A percentile compares a stretch with the other conserved stretches of the same genome.
phyloP scores from a whole-genome alignment of 1,140 invertebrate species.

The Streblospio benedicti region DNA sequence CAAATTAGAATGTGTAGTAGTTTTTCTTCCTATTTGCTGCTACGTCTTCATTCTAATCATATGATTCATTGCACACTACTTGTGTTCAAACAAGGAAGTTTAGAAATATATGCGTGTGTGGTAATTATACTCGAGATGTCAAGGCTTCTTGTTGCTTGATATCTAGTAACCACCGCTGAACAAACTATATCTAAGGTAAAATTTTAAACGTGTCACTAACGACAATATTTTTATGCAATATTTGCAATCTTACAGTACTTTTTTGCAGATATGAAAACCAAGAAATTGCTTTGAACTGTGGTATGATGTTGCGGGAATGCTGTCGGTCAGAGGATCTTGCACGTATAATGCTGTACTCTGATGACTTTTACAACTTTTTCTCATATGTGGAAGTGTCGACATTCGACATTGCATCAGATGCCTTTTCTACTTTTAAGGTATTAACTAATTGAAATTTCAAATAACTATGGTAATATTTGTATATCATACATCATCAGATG shows the following conservation, averaged over 20 bases:
- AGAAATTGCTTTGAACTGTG: constrained; percentile 97
- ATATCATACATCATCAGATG: background rate
- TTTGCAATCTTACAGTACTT: constrained; percentile 5
- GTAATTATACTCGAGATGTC: no score
- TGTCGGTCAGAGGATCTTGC: constrained; percentile 93
- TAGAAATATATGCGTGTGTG: no score
- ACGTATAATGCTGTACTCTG: constrained; percentile 94
- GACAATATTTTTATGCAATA: no score
- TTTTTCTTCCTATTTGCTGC: no score
- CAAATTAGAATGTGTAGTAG: no score
- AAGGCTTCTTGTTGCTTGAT: no score
- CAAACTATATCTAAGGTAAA: no score
- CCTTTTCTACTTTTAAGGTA: constrained; percentile 99
- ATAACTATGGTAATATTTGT: background rate
- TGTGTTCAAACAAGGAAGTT: no score
- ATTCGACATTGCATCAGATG: constrained; percentile 99
- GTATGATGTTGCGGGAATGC: constrained; percentile 97
- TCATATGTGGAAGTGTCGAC: constrained; percentile 98
- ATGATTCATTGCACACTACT: no score
- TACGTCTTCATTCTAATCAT: no score
- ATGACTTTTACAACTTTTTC: constrained; percentile 99
- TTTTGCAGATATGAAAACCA: constrained; percentile 85
- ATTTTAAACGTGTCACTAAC: no score
- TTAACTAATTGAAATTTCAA: constrained; percentile 13
- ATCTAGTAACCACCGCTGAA: no score